Base-by-base conservation (phyloP, 2,888 invertebrate genomes). In the Limnephilus lunatus region DNA sequence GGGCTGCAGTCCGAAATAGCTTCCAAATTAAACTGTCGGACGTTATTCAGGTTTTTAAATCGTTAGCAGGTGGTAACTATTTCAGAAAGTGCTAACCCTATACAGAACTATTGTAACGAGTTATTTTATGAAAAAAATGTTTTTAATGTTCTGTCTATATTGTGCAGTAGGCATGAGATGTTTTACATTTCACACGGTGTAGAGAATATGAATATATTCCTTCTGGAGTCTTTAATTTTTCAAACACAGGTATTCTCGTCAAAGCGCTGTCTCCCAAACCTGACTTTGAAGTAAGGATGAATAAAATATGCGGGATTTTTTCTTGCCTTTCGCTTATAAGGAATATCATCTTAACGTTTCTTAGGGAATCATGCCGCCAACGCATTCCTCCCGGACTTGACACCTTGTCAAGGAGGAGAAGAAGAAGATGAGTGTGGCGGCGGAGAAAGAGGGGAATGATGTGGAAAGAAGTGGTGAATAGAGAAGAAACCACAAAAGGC, bases 401-500 rank as follows among this genome's bases (percentile, higher is more conserved):
- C 68, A 68, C 68, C 68, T 68, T 68, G 68, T 68, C 68, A 68
- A 19, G 53, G 19, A 68, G 68, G 25, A 68, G n/a, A 68, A n/a
- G 68, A 68, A 25, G 68, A 25, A 68, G 68, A 9, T 25, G 68
- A 68, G 68, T 32, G 82, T 82, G 82, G 19, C 39, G 35, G 19
- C 9, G 25, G 85, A 85, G 85, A 32, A 83, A 25, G 85, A 85
- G 39, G 85, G 39, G 14, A 35, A 85, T 35, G 85, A 39, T 19
- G 25, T 32, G 85, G 32, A 85, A 39, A 39, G 11, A 39, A 85
- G 39, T 85, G 82, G 82, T 30, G 82, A 82, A 82, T 82, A 39
- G 85, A 32, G 85, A 39, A 85, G 85, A 68, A 68, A 68, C 85
- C 85, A 85, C 85, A 85, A 31, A 86, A 39, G 86, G 53, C n/a